Percentiles rank a stretch among this genome's conserved stretches.
These are phyloP conservation scores for Pipistrellus pygmaeus DNA, from an alignment of 2,797 vertebrate genomes.

Conservation along the genomic window DNA sequence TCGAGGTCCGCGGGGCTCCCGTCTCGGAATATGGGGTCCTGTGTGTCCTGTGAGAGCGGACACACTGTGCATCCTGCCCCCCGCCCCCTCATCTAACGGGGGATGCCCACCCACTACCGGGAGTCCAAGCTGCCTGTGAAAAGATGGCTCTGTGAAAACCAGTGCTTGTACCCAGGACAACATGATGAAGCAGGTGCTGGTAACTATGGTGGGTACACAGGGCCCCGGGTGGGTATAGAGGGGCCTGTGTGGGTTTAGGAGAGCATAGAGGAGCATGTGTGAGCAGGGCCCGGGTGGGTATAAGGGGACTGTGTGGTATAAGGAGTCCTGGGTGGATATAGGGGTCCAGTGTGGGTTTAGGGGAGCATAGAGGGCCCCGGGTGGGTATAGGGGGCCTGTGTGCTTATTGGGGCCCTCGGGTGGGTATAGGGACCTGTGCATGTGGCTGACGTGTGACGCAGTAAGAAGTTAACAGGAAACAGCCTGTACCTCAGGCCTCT, in stretches of 20 bases:
- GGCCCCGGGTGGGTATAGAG: too few relatives aligned
- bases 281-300: too few relatives aligned
- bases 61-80: accelerated
- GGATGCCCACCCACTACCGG: too few relatives aligned
- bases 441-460: too few relatives aligned
- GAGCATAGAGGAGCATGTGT: too few relatives aligned
- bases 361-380: too few relatives aligned
- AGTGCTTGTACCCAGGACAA: background rate
- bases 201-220: accelerated
- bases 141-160: background rate
- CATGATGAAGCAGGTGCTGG: background rate
- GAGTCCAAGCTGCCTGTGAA: background rate
- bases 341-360: too few relatives aligned
- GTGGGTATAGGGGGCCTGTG: too few relatives aligned
- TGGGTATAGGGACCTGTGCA: background rate
- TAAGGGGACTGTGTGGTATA: too few relatives aligned
- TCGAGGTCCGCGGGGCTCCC: slow-evolving; percentile 81
- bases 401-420: too few relatives aligned
- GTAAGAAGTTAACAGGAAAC: background rate
- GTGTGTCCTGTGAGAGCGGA: slow-evolving; percentile 86
- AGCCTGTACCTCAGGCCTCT: accelerated
- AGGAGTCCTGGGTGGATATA: too few relatives aligned
- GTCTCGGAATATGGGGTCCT: slow-evolving; percentile 86
- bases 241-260: too few relatives aligned
- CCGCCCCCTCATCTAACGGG: accelerated